Percentiles rank a stretch among this genome's conserved stretches.
Evolutionary conservation across 2,888 invertebrate species (phyloP).

Genomic region (Eupithecia centaureata): DNA sequence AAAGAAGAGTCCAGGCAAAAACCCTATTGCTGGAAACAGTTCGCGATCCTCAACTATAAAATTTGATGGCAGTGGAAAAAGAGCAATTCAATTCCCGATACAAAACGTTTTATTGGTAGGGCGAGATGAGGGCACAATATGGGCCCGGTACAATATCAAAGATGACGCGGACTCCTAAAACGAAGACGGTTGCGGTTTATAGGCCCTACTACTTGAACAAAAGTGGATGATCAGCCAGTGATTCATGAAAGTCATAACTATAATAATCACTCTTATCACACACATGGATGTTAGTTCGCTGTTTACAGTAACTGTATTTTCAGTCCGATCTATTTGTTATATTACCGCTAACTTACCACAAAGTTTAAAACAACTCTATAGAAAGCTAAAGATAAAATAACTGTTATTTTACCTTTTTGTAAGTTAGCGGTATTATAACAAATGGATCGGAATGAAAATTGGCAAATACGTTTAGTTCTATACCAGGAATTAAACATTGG

Average conservation of each 20-base stretch:
- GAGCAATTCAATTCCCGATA: slow-evolving; percentile 75
- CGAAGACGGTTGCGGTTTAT: slow-evolving; percentile 49
- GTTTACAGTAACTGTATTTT: too few species aligned
- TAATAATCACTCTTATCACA: not conserved
- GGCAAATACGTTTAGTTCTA: too few species aligned
- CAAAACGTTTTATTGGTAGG: slow-evolving; percentile 73
- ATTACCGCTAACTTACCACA: too few species aligned
- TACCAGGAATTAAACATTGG: too few species aligned
- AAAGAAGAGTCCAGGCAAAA: slow-evolving; percentile 23
- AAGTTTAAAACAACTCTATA: too few species aligned
- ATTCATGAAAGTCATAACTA: not conserved
- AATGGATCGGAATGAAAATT: too few species aligned
- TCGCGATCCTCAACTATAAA: slow-evolving; percentile 44
- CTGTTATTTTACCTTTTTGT: too few species aligned
- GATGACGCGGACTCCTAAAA: slow-evolving; percentile 65
- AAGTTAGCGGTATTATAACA: too few species aligned
- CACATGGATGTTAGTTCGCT: too few species aligned
- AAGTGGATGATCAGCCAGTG: not conserved
- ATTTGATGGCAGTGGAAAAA: slow-evolving; percentile 46
- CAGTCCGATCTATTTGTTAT: too few species aligned
- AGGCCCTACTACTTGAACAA: slow-evolving; percentile 47
- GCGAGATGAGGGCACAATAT: slow-evolving; percentile 67
- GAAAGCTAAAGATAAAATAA: too few species aligned
- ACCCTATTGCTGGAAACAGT: slow-evolving; percentile 31
- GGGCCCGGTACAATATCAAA: slow-evolving; percentile 60